Evolutionary conservation across 2,888 invertebrate species (phyloP).

Genomic region (Laspeyria flexula): DNA sequence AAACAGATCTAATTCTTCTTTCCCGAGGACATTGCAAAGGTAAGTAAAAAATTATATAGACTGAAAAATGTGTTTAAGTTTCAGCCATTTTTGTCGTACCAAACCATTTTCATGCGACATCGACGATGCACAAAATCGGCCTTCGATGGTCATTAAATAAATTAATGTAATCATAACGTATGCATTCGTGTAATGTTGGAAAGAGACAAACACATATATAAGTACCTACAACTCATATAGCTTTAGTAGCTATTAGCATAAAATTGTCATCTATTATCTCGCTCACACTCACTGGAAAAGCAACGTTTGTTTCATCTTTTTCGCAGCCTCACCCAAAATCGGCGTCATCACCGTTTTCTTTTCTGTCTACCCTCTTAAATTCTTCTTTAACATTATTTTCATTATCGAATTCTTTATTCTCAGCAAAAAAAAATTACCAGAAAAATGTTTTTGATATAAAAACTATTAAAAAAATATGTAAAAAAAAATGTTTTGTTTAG

Average conservation of each 20-base stretch:
- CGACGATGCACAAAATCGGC: too few species aligned
- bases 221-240: not conserved
- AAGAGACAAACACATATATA: constrained; percentile 2
- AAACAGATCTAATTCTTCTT: constrained; percentile 20
- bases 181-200: not conserved
- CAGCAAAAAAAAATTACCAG: not conserved
- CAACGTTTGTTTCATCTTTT: constrained; percentile 45
- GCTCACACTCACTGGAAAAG: constrained; percentile 61
- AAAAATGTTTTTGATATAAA: constrained; percentile 7
- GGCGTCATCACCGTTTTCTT: constrained; percentile 6
- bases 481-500: constrained; percentile 16
- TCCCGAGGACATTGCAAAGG: constrained; percentile 31
- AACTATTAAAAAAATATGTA: constrained; percentile 21
- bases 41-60: constrained; percentile 25
- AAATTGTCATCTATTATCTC: constrained; percentile 63
- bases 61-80: not conserved
- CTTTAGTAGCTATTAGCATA: constrained; percentile 49
- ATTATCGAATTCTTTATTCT: constrained; percentile 6
- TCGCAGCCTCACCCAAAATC: constrained; percentile 24
- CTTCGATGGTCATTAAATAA: too few species aligned
- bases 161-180: too few species aligned
- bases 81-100: constrained; percentile 4
- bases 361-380: not conserved
- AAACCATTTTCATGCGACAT: too few species aligned
- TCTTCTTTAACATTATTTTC: constrained; percentile 4